These are phyloP conservation scores for Margaritifera margaritifera DNA, from an alignment of 2,888 invertebrate species.

Conservation along the genomic window DNA sequence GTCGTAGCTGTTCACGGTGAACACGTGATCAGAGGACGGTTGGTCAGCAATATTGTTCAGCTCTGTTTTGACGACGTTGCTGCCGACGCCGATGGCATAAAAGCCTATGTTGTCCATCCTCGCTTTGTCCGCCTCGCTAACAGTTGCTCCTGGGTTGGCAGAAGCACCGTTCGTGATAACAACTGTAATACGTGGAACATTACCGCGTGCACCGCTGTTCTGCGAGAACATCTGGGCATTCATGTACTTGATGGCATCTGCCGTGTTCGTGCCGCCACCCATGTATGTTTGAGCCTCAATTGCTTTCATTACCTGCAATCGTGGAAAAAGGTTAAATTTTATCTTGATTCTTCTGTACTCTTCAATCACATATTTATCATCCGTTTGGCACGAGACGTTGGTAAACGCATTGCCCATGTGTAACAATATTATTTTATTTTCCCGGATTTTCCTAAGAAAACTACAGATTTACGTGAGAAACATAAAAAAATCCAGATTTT, in stretches of 20 bases:
- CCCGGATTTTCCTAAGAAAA: too few relatives aligned
- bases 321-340: too few relatives aligned
- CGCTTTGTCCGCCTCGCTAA: constrained; percentile 38
- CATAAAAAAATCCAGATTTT: too few relatives aligned
- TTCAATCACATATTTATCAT: too few relatives aligned
- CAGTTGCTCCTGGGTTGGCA: constrained; percentile 33
- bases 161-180: constrained; percentile 51
- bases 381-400: too few relatives aligned
- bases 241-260: constrained; percentile 47
- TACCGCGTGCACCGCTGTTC: constrained; percentile 43
- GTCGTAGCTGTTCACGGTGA: constrained; percentile 46
- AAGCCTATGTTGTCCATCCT: constrained; percentile 42
- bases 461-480: too few relatives aligned
- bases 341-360: too few relatives aligned
- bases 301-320: constrained; percentile 36
- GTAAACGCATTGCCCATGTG: too few relatives aligned
- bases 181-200: constrained; percentile 49
- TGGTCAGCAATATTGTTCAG: constrained; percentile 47
- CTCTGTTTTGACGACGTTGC: constrained; percentile 37
- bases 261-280: constrained; percentile 57
- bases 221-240: constrained; percentile 45
- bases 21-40: constrained; percentile 41
- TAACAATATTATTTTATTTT: too few relatives aligned
- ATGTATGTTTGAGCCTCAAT: constrained; percentile 44
- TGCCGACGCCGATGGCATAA: constrained; percentile 52